phyloP scores from a whole-genome alignment of 2,113 vertebrate genomes.

The Salvelinus fontinalis region DNA sequence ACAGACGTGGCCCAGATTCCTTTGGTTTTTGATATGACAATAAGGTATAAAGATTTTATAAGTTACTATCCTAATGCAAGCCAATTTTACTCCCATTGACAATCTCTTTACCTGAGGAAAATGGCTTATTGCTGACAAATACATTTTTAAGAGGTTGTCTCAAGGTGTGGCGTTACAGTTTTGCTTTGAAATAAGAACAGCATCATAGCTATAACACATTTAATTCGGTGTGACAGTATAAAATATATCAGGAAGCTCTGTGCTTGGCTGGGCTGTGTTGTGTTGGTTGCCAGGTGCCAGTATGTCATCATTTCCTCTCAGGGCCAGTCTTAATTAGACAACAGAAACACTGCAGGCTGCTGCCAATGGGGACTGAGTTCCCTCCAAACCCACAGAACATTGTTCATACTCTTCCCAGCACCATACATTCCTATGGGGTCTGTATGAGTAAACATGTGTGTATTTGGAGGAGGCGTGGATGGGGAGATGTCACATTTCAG shows the following conservation, averaged over 20 bases:
- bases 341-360: slow-evolving; percentile 34
- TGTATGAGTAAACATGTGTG: not conserved
- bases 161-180: not conserved
- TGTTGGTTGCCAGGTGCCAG: slow-evolving; percentile 24
- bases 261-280: not conserved
- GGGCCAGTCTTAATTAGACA: slow-evolving; percentile 54
- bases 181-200: not conserved
- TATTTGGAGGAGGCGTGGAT: slow-evolving; percentile 1
- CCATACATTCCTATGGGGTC: not conserved
- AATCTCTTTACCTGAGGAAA: not conserved
- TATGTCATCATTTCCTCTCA: slow-evolving; percentile 32
- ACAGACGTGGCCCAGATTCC: slow-evolving; percentile 37
- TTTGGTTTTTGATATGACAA: slow-evolving; percentile 26
- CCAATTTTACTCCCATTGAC: too few species aligned
- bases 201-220: not conserved
- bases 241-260: not conserved
- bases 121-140: not conserved
- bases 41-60: slow-evolving; percentile 12
- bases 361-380: slow-evolving; percentile 44
- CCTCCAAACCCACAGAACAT: slow-evolving; percentile 41
- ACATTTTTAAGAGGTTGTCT: not conserved
- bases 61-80: slow-evolving; percentile 7
- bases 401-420: slow-evolving; percentile 29
- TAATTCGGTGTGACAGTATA: not conserved
- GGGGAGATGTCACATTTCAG: slow-evolving; percentile 33